A percentile compares a stretch with the other conserved stretches of the same genome.
Conservation (phyloP, 1,140 invertebrate species). For the Bombus cullumanus region DNA sequence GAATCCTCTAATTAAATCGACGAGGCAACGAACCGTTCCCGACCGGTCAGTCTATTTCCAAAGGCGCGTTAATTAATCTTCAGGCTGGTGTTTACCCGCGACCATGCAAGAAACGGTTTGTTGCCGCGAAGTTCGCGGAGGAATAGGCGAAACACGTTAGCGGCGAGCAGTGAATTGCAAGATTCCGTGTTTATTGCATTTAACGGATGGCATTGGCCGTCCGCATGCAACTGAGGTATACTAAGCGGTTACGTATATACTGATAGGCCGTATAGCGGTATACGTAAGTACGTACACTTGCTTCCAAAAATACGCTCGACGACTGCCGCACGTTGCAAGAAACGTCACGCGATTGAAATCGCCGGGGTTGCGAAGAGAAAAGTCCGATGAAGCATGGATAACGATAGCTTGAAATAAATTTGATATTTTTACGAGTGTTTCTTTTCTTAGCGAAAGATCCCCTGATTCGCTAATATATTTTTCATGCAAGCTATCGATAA, state of each 20-base stretch:
- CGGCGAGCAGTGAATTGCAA: constrained; percentile 68
- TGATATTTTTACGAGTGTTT: neutral
- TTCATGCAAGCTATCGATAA: too few species aligned
- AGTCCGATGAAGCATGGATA: neutral
- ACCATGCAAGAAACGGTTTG: constrained; percentile 51
- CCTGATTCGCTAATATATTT: too few species aligned
- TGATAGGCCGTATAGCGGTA: constrained; percentile 41
- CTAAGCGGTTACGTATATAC: constrained; percentile 57
- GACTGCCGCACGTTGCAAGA: too few species aligned
- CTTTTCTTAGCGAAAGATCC: too few species aligned
- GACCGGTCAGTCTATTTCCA: constrained; percentile 19
- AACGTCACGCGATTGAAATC: constrained; percentile 23
- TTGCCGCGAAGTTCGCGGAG: constrained; percentile 44
- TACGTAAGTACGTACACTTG: constrained; percentile 57
- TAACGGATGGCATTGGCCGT: constrained; percentile 73
- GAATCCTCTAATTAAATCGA: constrained; percentile 41
- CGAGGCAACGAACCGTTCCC: constrained; percentile 18
- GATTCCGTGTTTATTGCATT: constrained; percentile 77
- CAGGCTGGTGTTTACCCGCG: constrained; percentile 50
- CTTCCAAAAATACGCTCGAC: constrained; percentile 53
- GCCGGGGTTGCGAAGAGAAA: neutral
- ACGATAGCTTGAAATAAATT: neutral
- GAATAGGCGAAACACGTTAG: constrained; percentile 49
- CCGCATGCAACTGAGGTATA: constrained; percentile 70
- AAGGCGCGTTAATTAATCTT: constrained; percentile 50